Conservation (phyloP, 2,797 vertebrate species). For the Centroberyx gerrardi region DNA sequence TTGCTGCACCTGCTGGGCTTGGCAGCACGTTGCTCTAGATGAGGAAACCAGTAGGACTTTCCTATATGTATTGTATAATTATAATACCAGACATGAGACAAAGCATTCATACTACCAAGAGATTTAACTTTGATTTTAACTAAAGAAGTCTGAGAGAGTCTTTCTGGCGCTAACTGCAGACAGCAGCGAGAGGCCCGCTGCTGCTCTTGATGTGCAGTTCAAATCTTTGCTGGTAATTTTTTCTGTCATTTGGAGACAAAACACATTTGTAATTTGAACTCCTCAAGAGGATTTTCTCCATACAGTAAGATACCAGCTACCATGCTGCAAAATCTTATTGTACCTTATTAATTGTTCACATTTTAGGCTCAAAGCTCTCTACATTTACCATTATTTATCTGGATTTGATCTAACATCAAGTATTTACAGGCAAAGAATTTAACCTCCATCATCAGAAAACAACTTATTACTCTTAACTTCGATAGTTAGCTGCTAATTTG, state of each 20-base stretch:
- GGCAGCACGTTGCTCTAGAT: too few species aligned
- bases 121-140: too few species aligned
- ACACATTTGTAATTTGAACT: background rate
- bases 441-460: background rate
- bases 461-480: constrained; percentile 9
- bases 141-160: too few species aligned
- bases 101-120: too few species aligned
- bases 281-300: background rate
- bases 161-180: too few species aligned
- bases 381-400: background rate
- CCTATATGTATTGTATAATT: too few species aligned
- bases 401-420: background rate
- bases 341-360: background rate
- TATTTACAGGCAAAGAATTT: background rate
- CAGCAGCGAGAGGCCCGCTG: too few species aligned
- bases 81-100: too few species aligned
- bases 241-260: background rate
- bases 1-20: too few species aligned
- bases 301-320: background rate
- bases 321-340: too few species aligned
- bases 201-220: too few species aligned
- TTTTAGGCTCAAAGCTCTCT: background rate
- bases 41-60: too few species aligned
- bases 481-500: constrained; percentile 44
- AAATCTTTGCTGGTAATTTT: background rate